Evolutionary conservation across 2,888 invertebrate species (phyloP).

Genomic region (Habroteleia sp.): DNA sequence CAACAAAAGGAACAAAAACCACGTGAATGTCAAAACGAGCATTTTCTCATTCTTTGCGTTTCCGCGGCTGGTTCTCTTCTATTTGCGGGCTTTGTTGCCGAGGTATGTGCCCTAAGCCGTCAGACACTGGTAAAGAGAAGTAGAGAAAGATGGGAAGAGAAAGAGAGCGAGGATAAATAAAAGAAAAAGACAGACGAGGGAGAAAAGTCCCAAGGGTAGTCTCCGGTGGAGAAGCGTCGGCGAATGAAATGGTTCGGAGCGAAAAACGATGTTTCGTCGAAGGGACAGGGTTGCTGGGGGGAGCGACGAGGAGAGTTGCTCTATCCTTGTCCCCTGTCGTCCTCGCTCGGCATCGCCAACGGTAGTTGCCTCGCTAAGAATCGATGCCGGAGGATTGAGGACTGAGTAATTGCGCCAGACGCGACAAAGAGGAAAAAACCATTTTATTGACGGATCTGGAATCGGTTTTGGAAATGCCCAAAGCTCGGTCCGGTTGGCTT

Average conservation of each 20-base stretch:
- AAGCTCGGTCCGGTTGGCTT: too few relatives aligned
- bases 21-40: slow-evolving; percentile 57
- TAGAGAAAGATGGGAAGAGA: background rate
- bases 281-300: background rate
- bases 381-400: slow-evolving; percentile 44
- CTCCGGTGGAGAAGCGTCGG: slow-evolving; percentile 25
- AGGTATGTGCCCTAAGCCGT: slow-evolving; percentile 42
- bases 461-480: background rate
- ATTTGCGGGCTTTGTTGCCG: slow-evolving; percentile 54
- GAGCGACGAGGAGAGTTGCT: slow-evolving; percentile 9
- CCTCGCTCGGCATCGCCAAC: slow-evolving; percentile 46
- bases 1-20: slow-evolving; percentile 47
- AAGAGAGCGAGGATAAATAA: too few relatives aligned
- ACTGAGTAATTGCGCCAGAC: slow-evolving; percentile 43
- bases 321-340: slow-evolving; percentile 23
- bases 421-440: slow-evolving; percentile 31
- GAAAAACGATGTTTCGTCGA: slow-evolving; percentile 58
- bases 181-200: slow-evolving; percentile 43
- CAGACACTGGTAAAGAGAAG: slow-evolving; percentile 2
- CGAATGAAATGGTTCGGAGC: slow-evolving; percentile 58
- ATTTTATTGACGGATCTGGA: slow-evolving; percentile 17
- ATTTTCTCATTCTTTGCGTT: slow-evolving; percentile 56
- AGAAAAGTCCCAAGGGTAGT: slow-evolving; percentile 57
- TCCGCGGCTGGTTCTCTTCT: slow-evolving; percentile 53
- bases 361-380: slow-evolving; percentile 49